phyloP scores from a whole-genome alignment of 2,888 invertebrate species.

The Fissipunctia ypsillon region DNA sequence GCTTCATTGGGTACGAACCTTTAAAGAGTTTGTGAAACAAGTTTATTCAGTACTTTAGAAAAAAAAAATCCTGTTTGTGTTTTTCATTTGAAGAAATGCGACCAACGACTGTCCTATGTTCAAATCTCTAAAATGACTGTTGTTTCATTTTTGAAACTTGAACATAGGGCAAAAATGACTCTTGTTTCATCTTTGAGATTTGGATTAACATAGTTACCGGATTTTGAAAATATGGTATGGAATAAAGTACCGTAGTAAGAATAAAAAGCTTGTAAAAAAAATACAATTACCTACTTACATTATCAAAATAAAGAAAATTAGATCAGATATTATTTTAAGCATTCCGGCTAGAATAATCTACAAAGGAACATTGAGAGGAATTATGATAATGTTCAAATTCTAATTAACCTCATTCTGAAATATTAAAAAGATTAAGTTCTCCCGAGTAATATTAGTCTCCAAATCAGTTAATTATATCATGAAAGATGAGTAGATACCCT shows the following conservation, averaged over 20 bases:
- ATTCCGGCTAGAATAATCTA: not conserved
- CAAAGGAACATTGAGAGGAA: slow-evolving; percentile 21
- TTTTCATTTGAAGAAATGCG: not conserved
- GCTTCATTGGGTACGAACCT: not conserved
- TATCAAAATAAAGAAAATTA: not conserved
- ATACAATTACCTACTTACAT: not conserved
- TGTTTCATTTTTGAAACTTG: too few species aligned
- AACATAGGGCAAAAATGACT: too few species aligned
- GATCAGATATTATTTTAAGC: not conserved
- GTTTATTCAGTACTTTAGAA: not conserved
- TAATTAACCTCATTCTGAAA: slow-evolving; percentile 26
- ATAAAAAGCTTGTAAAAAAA: not conserved
- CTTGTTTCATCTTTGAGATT: too few species aligned
- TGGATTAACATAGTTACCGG: not conserved
- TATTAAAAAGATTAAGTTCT: slow-evolving; percentile 25
- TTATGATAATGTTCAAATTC: slow-evolving; percentile 16
- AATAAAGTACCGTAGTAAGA: not conserved
- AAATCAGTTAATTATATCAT: slow-evolving; percentile 32
- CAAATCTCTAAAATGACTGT: not conserved
- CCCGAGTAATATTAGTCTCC: slow-evolving; percentile 18
- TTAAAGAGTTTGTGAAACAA: not conserved
- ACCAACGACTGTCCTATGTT: too few species aligned
- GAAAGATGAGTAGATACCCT: slow-evolving; percentile 35
- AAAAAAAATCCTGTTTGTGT: not conserved
- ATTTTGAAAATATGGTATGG: not conserved